Base-by-base conservation (phyloP, 1,140 invertebrate genomes). In the Orius laevigatus region DNA sequence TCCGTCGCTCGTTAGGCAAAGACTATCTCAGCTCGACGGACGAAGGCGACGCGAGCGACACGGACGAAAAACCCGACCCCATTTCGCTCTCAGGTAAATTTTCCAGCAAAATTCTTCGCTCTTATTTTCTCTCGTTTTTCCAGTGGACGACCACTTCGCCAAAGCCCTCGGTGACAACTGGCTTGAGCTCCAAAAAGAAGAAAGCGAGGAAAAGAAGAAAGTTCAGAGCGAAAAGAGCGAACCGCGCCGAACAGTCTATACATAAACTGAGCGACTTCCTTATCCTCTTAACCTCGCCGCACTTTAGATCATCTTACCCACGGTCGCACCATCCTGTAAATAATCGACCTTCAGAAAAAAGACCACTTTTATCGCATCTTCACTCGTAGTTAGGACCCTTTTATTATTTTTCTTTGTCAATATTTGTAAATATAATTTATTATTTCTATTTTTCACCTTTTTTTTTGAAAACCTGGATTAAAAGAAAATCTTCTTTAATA, bases 111-210 rank as follows among this genome's bases (percentile, higher is more conserved):
- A n/a, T n/a, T n/a, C n/a, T n/a, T n/a, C n/a, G n/a, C n/a, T n/a
- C n/a, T n/a, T n/a, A n/a, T 25, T 25, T 25, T 20, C 31, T 43
- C 16, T 50, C 49, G 11, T 59, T 52, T 58, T 67, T 65, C 55
- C 75, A 58, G 87, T 96, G 12, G 92, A 96, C 66, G 92, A 95
- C 63, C 91, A 96, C 61, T 95, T 95, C 66, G 87, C 89, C 10
- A 94, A 95, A 70, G 90, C 92, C 2, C 69, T 95, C 4, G 90
- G 90, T 1, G 87, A 92, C 52, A 93, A 87, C 0, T 96, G 90
- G 90, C 74, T 79, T 49, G 82, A 85, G 64, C 71, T 96, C 53
- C 75, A 82, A 60, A 74, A 38, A 46, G 49, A 53, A 44, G 50
- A 43, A 20, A 49, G 50, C 43, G 44, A 14, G 10, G n/a, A 32